Evolutionary conservation across 2,113 vertebrate genomes (phyloP).

Genomic region (Barnardius zonarius): DNA sequence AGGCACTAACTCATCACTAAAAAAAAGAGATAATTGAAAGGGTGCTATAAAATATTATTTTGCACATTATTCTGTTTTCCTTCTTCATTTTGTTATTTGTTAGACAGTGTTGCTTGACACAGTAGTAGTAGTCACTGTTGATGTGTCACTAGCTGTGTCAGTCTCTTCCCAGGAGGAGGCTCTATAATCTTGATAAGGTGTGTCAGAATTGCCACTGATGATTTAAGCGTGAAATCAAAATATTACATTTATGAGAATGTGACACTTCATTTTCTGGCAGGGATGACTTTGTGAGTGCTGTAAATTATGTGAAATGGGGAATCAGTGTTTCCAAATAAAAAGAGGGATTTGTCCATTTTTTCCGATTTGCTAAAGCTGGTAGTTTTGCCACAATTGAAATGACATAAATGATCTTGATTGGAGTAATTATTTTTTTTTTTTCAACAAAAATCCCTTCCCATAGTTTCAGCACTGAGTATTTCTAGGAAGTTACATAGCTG

Average conservation of each 20-base stretch:
- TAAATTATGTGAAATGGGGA: not conserved
- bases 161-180: not conserved
- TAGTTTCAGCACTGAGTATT: not conserved
- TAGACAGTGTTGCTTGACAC: not conserved
- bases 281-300: not conserved
- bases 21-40: not conserved
- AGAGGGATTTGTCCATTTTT: not conserved
- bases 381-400: not conserved
- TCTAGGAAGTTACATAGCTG: not conserved
- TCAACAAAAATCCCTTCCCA: not conserved
- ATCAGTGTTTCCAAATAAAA: not conserved
- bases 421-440: not conserved
- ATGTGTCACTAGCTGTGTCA: not conserved
- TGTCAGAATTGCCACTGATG: not conserved
- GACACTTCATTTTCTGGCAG: not conserved
- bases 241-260: not conserved
- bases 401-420: not conserved
- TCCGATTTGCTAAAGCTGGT: not conserved
- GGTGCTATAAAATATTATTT: not conserved
- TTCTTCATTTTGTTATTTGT: not conserved
- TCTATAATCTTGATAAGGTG: not conserved
- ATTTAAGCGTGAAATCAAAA: not conserved
- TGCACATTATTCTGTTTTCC: not conserved
- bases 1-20: not conserved
- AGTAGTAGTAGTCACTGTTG: not conserved